Evolutionary conservation across 1,140 invertebrate species (phyloP).

Genomic region (Halesus radiatus): DNA sequence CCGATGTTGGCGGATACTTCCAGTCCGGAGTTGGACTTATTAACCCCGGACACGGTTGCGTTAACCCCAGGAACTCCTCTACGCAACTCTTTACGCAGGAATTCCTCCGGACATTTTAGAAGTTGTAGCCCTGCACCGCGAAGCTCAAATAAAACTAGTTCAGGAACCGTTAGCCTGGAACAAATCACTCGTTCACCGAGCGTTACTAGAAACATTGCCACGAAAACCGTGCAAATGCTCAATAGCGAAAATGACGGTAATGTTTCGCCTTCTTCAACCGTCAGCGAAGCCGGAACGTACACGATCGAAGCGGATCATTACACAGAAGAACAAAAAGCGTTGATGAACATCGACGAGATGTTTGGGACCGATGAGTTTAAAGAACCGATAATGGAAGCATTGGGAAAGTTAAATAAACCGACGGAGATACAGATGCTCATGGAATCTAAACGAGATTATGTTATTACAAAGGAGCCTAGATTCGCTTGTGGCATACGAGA

Average conservation of each 20-base stretch:
- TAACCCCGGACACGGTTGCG: conserved; percentile 70
- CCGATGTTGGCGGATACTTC: conserved; percentile 70
- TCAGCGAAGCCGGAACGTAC: conserved; percentile 89
- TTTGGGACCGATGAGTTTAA: conserved; percentile 68
- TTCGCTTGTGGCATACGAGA: conserved; percentile 46
- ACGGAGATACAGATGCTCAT: neutral
- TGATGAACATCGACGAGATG: conserved; percentile 87
- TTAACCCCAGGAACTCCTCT: conserved; percentile 59
- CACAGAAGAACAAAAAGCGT: conserved; percentile 87
- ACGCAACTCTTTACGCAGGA: conserved; percentile 35
- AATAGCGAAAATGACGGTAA: conserved; percentile 56
- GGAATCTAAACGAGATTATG: conserved; percentile 18
- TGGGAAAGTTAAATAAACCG: conserved; percentile 57
- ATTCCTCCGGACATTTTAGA: conserved; percentile 44
- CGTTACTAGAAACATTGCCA: conserved; percentile 32
- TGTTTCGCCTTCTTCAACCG: conserved; percentile 72
- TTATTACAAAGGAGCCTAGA: conserved; percentile 53
- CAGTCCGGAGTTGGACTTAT: conserved; percentile 73
- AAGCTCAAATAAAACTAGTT: neutral
- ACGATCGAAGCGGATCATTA: conserved; percentile 88
- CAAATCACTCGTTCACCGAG: conserved; percentile 36
- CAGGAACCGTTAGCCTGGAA: conserved; percentile 2
- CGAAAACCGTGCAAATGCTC: conserved; percentile 34
- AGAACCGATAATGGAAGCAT: conserved; percentile 61
- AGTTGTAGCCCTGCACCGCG: conserved; percentile 22